Evolutionary conservation across 2,113 vertebrate species (phyloP).

Genomic region (Bubo scandiacus): DNA sequence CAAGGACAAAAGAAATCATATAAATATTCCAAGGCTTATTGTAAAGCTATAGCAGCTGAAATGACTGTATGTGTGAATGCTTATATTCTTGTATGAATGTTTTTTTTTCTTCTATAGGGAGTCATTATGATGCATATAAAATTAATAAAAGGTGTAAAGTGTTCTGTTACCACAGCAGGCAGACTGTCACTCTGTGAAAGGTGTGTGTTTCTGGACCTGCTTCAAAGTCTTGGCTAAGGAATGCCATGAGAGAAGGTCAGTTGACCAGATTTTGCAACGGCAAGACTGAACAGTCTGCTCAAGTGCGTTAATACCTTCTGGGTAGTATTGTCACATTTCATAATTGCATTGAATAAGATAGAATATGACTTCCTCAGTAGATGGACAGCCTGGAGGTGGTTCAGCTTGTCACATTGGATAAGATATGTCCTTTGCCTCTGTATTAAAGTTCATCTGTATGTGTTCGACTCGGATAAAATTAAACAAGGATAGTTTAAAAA

Average conservation of each 20-base stretch:
- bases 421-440: not conserved
- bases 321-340: not conserved
- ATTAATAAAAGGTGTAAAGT: not conserved
- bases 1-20: not conserved
- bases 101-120: not conserved
- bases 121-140: not conserved
- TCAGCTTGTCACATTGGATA: not conserved
- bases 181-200: not conserved
- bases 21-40: not conserved
- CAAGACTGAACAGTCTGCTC: not conserved
- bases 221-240: not conserved
- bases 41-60: not conserved
- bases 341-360: not conserved
- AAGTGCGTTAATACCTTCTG: not conserved
- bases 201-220: not conserved
- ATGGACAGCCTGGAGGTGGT: conserved; percentile 1
- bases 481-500: not conserved
- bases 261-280: not conserved
- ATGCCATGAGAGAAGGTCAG: not conserved
- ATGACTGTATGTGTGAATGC: not conserved
- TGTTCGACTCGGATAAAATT: not conserved
- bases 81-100: fast-evolving
- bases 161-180: not conserved
- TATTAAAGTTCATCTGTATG: conserved; percentile 28
- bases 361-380: not conserved